Evolutionary conservation across 2,888 invertebrate species (phyloP).

Genomic region (Pardosa pseudoannulata): DNA sequence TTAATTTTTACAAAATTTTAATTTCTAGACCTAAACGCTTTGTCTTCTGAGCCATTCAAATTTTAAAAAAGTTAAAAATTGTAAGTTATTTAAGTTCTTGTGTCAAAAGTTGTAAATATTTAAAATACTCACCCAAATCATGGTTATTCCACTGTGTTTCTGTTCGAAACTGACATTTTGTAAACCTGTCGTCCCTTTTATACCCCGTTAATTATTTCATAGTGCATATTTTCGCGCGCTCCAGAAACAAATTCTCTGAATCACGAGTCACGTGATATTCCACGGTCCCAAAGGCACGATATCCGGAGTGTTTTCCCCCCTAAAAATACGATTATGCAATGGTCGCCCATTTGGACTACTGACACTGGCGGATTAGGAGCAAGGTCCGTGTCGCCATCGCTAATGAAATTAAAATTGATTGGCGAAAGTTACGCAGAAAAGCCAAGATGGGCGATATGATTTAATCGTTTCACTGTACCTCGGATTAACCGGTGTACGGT

Average conservation of each 20-base stretch:
- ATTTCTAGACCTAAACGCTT: too few species aligned
- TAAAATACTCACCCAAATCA: not conserved
- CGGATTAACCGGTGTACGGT: too few species aligned
- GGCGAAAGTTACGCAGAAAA: not conserved
- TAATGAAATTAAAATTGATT: not conserved
- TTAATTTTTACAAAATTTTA: too few species aligned
- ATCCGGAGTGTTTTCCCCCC: not conserved
- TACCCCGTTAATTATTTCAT: not conserved
- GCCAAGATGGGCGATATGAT: not conserved
- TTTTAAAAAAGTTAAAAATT: too few species aligned
- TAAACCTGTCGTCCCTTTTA: not conserved
- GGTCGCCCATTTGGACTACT: not conserved
- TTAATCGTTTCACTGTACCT: too few species aligned
- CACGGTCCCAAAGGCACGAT: slow-evolving; percentile 9
- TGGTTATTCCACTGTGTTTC: not conserved
- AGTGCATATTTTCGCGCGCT: not conserved
- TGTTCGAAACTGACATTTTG: not conserved
- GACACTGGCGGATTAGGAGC: not conserved
- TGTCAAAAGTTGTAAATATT: too few species aligned
- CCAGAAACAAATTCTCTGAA: slow-evolving; percentile 11
- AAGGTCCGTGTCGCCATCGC: not conserved
- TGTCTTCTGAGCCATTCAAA: too few species aligned
- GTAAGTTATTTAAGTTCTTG: too few species aligned
- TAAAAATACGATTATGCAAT: not conserved
- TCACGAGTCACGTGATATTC: not conserved